Evolutionary conservation across 2,888 invertebrate genomes (phyloP), one percentile per base, ranked within the genome.

Genomic region (Perizoma affinitatum): DNA sequence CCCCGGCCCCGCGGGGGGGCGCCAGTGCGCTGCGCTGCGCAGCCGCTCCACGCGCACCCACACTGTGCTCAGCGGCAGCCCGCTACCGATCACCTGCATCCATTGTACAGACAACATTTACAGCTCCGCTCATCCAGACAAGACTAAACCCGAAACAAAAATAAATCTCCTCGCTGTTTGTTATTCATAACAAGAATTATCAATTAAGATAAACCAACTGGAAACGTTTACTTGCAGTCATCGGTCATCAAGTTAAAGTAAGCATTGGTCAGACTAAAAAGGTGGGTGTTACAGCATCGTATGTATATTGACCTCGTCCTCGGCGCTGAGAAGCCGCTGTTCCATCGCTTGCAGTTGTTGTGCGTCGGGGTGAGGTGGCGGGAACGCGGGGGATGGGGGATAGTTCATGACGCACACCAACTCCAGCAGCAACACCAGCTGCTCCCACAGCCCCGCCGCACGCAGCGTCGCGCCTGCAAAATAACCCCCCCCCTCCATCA

Each of bases 1-100:
- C 11, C 8, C 40, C 94, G 86, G 51, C 94, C 93, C 90, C 95
- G 93, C 74, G 41, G 0, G 45, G 93, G 86, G 62, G 94, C 95
- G 89, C 94, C 96, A 96, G 84, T 95, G 95, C 72, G 94, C 95
- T 11, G 94, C 93, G 74, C 95, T 95, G n/a, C 96, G 93, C 56
- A 96, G 86, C 8, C 95, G 94, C 85, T 96, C 96, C 61, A 95
- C 94, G 63, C 96, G 93, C 69, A 95, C 87, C 97, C 96, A 97
- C 66, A 96, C 90, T 69, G 95, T 95, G 77, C 94, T 93, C 76
- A 95, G 87, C 35, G 96, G 96, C 76, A 97, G 86, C 52, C 95
- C 94, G 52, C 94, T 94, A 61, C 63, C 43, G 73, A 76, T 61
- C 72, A 74, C 70, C 85, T 82, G 75, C 66, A 8, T 5, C 22